Evolutionary conservation across 1,140 invertebrate genomes (phyloP).

Genomic region (Whitmania pigra): DNA sequence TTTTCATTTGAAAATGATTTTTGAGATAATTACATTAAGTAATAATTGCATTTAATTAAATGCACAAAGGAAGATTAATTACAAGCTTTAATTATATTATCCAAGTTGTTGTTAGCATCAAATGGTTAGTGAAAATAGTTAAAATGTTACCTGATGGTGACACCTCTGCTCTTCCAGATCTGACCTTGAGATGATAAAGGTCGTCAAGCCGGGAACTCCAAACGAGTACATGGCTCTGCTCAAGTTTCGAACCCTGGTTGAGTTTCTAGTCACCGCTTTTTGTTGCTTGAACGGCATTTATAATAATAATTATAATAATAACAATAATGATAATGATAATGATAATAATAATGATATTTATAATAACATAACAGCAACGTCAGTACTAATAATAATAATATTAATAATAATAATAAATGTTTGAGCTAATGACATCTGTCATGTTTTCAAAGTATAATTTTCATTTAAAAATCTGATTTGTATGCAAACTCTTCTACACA

Average conservation of each 20-base stretch:
- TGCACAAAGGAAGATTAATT: too few species aligned
- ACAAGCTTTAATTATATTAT: too few species aligned
- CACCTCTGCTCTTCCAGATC: slow-evolving; percentile 43
- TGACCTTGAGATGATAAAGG: slow-evolving; percentile 77
- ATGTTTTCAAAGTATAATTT: too few species aligned
- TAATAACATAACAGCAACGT: neutral
- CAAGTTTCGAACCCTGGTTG: slow-evolving; percentile 60
- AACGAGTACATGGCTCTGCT: slow-evolving; percentile 95
- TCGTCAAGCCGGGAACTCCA: slow-evolving; percentile 66
- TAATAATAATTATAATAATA: too few species aligned
- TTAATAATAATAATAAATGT: neutral
- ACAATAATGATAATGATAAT: neutral
- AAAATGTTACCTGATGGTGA: too few species aligned
- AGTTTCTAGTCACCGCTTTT: too few species aligned
- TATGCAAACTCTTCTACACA: neutral
- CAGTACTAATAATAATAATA: neutral
- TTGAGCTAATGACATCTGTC: too few species aligned
- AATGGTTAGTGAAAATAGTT: neutral
- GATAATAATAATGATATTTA: neutral
- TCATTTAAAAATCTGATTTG: neutral
- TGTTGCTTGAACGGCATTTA: neutral
- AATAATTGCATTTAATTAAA: too few species aligned
- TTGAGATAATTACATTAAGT: too few species aligned
- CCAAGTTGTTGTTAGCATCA: neutral
- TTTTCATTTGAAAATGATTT: too few species aligned